Conservation (phyloP, 2,113 vertebrate species). For the Cranoglanis bouderius region DNA sequence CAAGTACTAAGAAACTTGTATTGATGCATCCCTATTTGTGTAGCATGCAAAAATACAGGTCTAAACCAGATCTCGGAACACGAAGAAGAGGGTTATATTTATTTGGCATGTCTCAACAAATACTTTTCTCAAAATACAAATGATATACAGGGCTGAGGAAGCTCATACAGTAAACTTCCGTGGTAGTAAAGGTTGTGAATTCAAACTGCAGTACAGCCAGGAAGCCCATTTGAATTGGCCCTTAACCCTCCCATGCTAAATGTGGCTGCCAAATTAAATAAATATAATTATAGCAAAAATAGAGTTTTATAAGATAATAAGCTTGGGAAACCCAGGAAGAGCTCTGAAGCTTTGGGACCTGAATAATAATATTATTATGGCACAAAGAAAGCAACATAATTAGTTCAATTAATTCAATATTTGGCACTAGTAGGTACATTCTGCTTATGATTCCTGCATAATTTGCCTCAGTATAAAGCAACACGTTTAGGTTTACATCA, state of each 20-base stretch:
- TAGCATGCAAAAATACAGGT: background rate
- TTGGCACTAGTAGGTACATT: conserved; percentile 48
- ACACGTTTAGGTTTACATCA: background rate
- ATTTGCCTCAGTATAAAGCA: conserved; percentile 23
- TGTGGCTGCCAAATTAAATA: background rate
- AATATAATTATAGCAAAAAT: conserved; percentile 6
- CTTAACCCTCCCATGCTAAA: background rate
- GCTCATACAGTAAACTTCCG: background rate
- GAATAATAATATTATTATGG: conserved; percentile 30
- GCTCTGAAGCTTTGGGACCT: conserved; percentile 39
- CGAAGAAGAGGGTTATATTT: background rate
- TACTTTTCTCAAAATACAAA: conserved; percentile 1
- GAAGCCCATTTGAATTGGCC: background rate
- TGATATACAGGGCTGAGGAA: background rate
- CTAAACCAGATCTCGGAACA: background rate
- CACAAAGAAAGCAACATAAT: conserved; percentile 34
- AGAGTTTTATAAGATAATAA: background rate
- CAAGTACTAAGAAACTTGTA: background rate
- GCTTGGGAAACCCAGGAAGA: conserved; percentile 33
- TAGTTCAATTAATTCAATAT: background rate
- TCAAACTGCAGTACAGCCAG: background rate
- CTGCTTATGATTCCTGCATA: conserved; percentile 38
- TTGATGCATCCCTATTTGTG: conserved; percentile 6
- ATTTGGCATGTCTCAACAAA: background rate
- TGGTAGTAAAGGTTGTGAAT: conserved; percentile 1